Conservation (phyloP, 1,140 invertebrate genomes). For the Brachystomella parvula region DNA sequence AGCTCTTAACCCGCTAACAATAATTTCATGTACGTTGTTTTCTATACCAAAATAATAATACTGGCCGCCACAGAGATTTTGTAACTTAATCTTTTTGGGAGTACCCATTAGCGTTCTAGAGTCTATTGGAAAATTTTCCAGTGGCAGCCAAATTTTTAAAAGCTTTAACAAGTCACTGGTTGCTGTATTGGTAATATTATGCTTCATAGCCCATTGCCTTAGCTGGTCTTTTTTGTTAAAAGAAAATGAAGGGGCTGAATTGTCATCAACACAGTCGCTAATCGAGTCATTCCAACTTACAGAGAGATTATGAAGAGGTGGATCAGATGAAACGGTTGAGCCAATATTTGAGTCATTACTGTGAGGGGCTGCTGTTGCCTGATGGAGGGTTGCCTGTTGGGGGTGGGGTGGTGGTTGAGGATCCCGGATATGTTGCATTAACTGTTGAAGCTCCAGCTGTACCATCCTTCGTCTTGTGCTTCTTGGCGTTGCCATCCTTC, state of each 20-base stretch:
- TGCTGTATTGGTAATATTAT: conserved; percentile 1
- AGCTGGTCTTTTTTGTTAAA: not conserved
- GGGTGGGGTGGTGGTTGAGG: not conserved
- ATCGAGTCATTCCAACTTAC: no score
- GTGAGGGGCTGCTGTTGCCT: not conserved
- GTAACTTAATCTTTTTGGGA: not conserved
- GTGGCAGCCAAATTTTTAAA: not conserved
- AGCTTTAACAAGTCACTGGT: not conserved
- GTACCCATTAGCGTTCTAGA: not conserved
- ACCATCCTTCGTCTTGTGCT: not conserved
- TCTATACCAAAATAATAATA: conserved; percentile 1
- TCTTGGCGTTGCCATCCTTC: not conserved
- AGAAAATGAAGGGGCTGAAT: no score
- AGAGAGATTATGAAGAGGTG: no score
- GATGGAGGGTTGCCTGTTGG: not conserved
- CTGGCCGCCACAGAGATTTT: not conserved
- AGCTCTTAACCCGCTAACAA: not conserved
- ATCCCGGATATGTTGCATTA: not conserved
- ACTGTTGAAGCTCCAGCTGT: not conserved
- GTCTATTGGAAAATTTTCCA: not conserved
- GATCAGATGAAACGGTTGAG: not conserved
- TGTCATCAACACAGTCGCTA: no score
- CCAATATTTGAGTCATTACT: not conserved
- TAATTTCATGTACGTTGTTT: not conserved
- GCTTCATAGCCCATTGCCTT: not conserved